phyloP scores from a whole-genome alignment of 2,888 invertebrate species.

The Lacanobia wlatinum region DNA sequence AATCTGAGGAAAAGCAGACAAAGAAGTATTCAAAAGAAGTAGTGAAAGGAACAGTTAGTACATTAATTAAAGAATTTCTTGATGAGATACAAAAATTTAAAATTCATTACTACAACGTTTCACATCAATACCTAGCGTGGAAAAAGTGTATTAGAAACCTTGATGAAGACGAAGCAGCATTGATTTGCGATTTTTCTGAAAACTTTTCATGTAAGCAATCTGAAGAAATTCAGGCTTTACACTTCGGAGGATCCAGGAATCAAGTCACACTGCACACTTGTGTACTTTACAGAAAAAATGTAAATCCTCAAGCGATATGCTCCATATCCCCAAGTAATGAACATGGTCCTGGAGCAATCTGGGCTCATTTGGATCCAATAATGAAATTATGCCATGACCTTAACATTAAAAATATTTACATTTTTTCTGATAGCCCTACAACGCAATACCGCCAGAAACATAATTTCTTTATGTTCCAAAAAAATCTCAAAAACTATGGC shows the following conservation, averaged over 20 bases:
- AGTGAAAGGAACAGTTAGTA: not conserved
- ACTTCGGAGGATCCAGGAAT: constrained; percentile 54
- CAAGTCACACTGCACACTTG: constrained; percentile 60
- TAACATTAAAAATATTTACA: constrained; percentile 5
- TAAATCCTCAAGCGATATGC: constrained; percentile 31
- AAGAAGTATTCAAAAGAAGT: constrained; percentile 16
- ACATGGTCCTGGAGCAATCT: not conserved
- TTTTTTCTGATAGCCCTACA: constrained; percentile 11
- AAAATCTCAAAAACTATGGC: not conserved
- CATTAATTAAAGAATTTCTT: no score
- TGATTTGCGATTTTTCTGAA: constrained; percentile 45
- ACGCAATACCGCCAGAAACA: constrained; percentile 4
- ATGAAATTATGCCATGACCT: not conserved
- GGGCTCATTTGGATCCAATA: constrained; percentile 12
- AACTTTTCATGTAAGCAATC: constrained; percentile 44
- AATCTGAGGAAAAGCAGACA: not conserved
- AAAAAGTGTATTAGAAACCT: constrained; percentile 36
- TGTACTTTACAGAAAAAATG: constrained; percentile 20
- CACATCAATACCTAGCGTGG: constrained; percentile 3
- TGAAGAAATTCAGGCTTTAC: constrained; percentile 48
- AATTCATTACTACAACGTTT: constrained; percentile 6
- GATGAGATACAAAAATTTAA: constrained; percentile 1
- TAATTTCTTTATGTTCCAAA: not conserved
- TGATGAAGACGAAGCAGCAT: constrained; percentile 36
- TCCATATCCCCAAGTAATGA: not conserved